Conservation (phyloP, 2,113 vertebrate species). For the Petaurus breviceps region DNA sequence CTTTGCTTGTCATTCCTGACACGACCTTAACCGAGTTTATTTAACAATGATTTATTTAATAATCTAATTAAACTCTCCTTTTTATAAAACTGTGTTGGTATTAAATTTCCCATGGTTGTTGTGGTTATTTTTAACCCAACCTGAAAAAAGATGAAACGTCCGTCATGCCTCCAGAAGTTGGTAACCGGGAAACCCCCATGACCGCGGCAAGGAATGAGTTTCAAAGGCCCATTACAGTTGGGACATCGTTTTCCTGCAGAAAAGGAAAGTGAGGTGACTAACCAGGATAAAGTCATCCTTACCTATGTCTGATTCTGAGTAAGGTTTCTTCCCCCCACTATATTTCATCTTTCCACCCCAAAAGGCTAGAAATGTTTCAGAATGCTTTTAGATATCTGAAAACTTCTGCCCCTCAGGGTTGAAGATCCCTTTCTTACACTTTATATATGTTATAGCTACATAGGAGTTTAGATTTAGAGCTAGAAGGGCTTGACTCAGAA, state of each 20-base stretch:
- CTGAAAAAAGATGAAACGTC: conserved; percentile 90
- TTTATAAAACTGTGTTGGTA: not conserved
- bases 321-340: not conserved
- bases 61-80: not conserved
- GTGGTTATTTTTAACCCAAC: conserved; percentile 71
- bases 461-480: not conserved
- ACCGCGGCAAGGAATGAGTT: conserved; percentile 86
- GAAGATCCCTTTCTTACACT: not conserved
- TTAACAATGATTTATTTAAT: not conserved
- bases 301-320: not conserved
- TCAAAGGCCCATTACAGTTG: conserved; percentile 85
- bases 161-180: conserved; percentile 91
- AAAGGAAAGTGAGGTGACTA: conserved; percentile 15
- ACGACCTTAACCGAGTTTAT: not conserved
- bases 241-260: conserved; percentile 85
- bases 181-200: conserved; percentile 89
- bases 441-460: not conserved
- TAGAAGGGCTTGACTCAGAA: not conserved
- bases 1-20: not conserved
- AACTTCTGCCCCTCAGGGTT: not conserved
- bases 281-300: rapidly evolving
- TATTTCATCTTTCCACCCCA: not conserved
- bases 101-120: not conserved
- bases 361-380: not conserved
- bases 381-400: not conserved